Percentiles rank a stretch among this genome's conserved stretches.
Conservation (phyloP, 1,140 invertebrate genomes). For the Ceratosolen solmsi region DNA sequence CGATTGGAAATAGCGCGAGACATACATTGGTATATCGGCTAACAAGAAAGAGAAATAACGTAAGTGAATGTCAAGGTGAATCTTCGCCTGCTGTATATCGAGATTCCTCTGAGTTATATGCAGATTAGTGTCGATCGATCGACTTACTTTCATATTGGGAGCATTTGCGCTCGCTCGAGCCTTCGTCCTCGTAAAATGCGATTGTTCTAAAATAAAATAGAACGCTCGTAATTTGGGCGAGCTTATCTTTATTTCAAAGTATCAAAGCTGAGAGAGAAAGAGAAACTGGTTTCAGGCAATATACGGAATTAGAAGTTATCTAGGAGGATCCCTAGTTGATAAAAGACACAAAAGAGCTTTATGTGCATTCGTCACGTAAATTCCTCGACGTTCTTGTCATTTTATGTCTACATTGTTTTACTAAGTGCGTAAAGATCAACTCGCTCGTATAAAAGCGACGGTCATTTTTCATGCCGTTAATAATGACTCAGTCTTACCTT, state of each 20-base stretch:
- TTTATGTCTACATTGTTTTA: neutral
- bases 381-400: neutral
- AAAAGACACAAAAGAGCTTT: neutral
- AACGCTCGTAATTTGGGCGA: neutral
- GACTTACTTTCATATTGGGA: no score
- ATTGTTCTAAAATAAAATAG: neutral
- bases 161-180: no score
- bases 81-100: neutral
- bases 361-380: neutral
- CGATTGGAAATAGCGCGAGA: neutral
- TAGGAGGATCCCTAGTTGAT: slow-evolving; percentile 2
- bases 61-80: neutral
- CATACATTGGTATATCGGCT: neutral
- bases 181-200: neutral
- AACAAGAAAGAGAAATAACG: neutral
- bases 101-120: no score
- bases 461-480: neutral
- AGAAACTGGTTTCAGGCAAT: slow-evolving; percentile 19
- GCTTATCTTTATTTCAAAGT: neutral
- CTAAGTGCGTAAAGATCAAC: neutral
- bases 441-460: neutral
- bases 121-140: no score
- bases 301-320: neutral
- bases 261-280: neutral
- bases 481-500: neutral